phyloP scores from a whole-genome alignment of 2,113 vertebrate genomes.

The Gallinago paraguaiae region DNA sequence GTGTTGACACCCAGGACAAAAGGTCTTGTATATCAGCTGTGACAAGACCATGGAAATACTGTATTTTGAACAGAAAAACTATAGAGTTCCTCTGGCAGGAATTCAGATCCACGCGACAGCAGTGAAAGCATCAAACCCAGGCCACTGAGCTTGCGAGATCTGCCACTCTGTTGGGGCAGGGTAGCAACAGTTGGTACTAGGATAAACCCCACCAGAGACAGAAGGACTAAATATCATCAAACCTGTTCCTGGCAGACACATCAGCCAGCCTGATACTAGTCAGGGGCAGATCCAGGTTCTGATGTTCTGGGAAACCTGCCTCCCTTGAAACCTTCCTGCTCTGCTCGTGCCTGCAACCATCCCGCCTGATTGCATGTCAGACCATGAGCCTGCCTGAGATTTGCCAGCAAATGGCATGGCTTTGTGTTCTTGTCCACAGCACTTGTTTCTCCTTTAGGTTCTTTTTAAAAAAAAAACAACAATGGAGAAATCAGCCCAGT shows the following conservation, averaged over 20 bases:
- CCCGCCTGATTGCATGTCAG: not conserved
- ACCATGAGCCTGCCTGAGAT: not conserved
- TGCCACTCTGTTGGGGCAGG: not conserved
- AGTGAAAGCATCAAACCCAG: not conserved
- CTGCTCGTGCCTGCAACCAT: not conserved
- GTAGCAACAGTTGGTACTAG: not conserved
- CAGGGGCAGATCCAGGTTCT: not conserved
- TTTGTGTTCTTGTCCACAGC: not conserved
- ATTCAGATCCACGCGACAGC: fast-evolving
- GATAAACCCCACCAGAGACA: not conserved
- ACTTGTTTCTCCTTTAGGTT: not conserved
- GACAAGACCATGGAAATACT: not conserved
- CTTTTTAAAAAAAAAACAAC: not conserved
- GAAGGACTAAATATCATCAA: not conserved
- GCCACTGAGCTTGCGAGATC: fast-evolving
- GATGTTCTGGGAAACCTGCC: not conserved
- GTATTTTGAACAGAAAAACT: not conserved
- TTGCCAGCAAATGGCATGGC: not conserved
- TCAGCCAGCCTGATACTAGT: not conserved
- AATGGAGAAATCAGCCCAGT: not conserved
- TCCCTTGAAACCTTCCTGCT: not conserved
- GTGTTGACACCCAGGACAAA: not conserved
- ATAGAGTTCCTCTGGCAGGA: not conserved
- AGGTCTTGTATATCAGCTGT: not conserved
- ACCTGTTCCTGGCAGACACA: not conserved